These are phyloP conservation scores for Chiloscyllium punctatum DNA, from an alignment of 2,797 vertebrate genomes.

Conservation along the genomic window DNA sequence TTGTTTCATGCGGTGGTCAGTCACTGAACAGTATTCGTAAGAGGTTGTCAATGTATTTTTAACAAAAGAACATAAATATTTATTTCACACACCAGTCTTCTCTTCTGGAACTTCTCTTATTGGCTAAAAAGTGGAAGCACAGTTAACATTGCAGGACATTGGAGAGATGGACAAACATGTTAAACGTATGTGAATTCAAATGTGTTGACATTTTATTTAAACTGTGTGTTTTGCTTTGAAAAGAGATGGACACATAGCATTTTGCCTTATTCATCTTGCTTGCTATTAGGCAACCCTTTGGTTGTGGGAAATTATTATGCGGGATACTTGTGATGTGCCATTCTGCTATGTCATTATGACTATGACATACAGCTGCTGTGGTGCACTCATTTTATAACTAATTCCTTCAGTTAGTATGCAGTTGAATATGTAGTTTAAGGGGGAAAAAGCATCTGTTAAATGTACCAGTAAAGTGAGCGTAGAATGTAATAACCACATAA, in stretches of 20 bases:
- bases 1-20: no score
- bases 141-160: background rate
- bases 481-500: background rate
- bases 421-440: background rate
- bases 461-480: background rate
- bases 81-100: no score
- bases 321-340: background rate
- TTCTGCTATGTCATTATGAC: background rate
- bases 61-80: no score
- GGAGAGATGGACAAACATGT: background rate
- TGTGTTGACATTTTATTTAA: background rate
- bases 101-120: no score
- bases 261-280: background rate
- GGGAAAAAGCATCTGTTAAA: background rate
- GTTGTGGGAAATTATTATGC: background rate
- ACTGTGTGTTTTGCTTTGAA: background rate
- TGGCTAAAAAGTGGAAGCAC: background rate
- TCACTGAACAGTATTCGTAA: no score
- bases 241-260: background rate
- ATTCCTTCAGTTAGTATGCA: background rate
- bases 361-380: no score
- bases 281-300: background rate
- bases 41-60: no score
- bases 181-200: background rate
- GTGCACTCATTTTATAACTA: background rate